Percentiles rank a stretch among this genome's conserved stretches.
phyloP scores from a whole-genome alignment of 2,797 vertebrate genomes.

The Leuciscus waleckii region DNA sequence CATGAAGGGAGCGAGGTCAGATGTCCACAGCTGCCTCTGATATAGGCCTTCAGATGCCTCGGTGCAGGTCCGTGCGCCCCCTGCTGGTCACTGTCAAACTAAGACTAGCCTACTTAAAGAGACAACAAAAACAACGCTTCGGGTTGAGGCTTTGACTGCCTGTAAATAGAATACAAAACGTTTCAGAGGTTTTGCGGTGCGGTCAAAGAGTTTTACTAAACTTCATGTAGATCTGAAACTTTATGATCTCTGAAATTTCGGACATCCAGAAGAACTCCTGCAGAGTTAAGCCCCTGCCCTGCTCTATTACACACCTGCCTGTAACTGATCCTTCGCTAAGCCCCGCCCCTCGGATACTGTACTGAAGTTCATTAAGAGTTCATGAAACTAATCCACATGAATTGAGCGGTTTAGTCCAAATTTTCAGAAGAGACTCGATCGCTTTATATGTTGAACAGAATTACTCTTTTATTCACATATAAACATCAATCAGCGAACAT shows the following conservation, averaged over 20 bases:
- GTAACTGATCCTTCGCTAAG: neutral
- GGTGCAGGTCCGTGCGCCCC: slow-evolving; percentile 25
- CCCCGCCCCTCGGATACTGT: neutral
- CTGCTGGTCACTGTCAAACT: slow-evolving; percentile 1
- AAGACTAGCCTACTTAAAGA: neutral
- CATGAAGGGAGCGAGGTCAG: neutral
- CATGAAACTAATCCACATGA: neutral
- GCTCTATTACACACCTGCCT: neutral
- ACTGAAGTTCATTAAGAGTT: too few relatives aligned
- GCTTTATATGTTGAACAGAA: neutral
- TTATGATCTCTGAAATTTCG: neutral
- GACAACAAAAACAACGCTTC: neutral
- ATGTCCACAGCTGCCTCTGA: neutral
- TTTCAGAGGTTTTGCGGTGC: neutral
- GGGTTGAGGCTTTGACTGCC: neutral
- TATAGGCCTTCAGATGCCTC: neutral
- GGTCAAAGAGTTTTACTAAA: neutral
- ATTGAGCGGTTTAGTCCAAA: neutral
- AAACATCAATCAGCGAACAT: neutral
- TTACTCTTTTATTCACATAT: neutral
- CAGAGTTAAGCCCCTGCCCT: neutral
- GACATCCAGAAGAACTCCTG: neutral
- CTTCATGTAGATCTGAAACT: neutral
- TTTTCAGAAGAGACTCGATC: neutral
- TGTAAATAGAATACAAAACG: neutral